Percentiles rank a stretch among this genome's conserved stretches.
phyloP scores from a whole-genome alignment of 2,797 vertebrate species.

The Glossophaga mutica region DNA sequence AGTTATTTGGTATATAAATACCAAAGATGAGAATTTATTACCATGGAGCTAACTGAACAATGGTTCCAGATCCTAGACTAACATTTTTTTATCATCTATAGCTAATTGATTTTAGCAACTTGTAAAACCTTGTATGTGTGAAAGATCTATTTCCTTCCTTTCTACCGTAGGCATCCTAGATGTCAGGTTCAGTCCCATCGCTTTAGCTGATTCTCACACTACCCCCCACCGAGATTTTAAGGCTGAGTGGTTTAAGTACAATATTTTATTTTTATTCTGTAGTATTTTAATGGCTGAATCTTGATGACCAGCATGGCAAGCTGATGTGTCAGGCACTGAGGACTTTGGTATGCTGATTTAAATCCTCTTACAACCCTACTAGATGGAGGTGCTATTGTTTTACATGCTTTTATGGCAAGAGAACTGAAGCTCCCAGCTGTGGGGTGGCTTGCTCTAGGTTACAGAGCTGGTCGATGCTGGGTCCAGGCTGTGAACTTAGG shows the following conservation, averaged over 20 bases:
- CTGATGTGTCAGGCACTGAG: background rate
- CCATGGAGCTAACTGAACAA: background rate
- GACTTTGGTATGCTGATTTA: background rate
- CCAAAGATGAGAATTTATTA: background rate
- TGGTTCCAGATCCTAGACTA: background rate
- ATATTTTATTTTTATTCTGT: background rate
- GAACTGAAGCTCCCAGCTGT: background rate
- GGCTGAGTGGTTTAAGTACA: background rate
- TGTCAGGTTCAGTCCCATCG: background rate
- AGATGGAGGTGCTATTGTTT: background rate
- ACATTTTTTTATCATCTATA: background rate
- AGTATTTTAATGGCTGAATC: background rate
- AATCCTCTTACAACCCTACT: background rate
- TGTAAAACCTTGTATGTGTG: background rate
- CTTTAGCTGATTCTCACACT: background rate
- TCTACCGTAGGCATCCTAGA: background rate
- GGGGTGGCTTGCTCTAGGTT: background rate
- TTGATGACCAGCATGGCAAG: background rate
- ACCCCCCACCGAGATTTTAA: background rate
- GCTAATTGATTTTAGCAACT: background rate
- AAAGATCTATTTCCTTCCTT: background rate
- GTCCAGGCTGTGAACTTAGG: background rate
- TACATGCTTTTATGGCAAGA: background rate
- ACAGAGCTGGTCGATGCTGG: background rate
- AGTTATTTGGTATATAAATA: constrained; percentile 27